Conservation (phyloP, 2,888 invertebrate species). For the Xanthia togata region DNA sequence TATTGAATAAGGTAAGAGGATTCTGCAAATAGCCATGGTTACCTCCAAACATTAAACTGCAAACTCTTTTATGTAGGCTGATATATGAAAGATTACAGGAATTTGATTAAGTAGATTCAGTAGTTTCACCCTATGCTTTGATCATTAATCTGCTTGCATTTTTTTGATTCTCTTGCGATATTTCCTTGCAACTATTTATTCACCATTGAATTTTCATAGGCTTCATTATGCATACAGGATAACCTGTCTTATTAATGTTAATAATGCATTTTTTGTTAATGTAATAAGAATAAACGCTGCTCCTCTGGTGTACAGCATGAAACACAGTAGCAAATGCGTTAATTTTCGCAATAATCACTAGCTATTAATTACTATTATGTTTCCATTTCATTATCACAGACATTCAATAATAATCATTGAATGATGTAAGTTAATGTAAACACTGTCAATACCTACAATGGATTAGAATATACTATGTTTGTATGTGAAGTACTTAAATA, state of each 20-base stretch:
- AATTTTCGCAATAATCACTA: slow-evolving; percentile 19
- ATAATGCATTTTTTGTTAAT: slow-evolving; percentile 1
- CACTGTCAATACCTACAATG: background rate
- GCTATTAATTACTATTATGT: slow-evolving; percentile 14
- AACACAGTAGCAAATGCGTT: background rate
- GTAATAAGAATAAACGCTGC: background rate
- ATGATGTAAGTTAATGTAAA: slow-evolving; percentile 41
- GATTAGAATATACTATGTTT: slow-evolving; percentile 14
- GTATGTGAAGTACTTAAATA: slow-evolving; percentile 5
- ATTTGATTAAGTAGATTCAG: background rate
- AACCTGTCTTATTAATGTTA: slow-evolving; percentile 6
- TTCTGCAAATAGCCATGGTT: background rate
- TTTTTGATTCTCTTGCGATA: background rate
- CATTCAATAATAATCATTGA: slow-evolving; percentile 32
- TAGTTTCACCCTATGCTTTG: background rate
- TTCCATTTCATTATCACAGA: slow-evolving; percentile 33
- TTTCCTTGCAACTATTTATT: background rate
- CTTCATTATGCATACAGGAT: background rate
- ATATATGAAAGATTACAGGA: background rate
- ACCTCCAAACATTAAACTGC: background rate
- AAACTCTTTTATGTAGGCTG: background rate
- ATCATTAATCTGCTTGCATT: background rate
- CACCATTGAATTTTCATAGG: background rate
- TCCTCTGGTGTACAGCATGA: background rate
- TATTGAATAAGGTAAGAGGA: slow-evolving; percentile 94